Conservation (phyloP, 1,140 invertebrate species). For the Philaenus spumarius region DNA sequence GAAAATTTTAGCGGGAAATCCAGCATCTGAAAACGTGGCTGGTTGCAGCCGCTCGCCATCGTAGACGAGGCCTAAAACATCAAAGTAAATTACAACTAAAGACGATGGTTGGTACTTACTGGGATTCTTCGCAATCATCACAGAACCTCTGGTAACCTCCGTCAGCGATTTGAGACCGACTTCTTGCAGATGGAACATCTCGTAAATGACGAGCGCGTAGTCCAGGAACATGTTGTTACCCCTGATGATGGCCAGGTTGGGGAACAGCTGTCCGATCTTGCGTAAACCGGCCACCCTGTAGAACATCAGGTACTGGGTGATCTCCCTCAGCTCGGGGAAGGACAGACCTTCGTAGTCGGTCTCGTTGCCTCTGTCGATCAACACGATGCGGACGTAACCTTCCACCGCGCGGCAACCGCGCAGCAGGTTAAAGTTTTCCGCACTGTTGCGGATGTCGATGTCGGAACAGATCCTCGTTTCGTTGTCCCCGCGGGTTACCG, state of each 20-base stretch:
- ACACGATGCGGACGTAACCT: constrained; percentile 71
- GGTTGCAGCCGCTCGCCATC: no score
- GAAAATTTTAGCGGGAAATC: no score
- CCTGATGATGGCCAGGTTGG: constrained; percentile 87
- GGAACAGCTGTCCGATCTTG: constrained; percentile 78
- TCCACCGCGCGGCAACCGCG: constrained; percentile 79
- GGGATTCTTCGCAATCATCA: constrained; percentile 81
- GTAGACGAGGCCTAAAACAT: no score
- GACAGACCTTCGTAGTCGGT: constrained; percentile 47
- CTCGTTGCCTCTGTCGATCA: constrained; percentile 52
- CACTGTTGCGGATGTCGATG: constrained; percentile 73
- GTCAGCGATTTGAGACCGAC: constrained; percentile 76
- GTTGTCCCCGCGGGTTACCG: no score
- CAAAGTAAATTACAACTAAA: no score
- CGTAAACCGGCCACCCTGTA: constrained; percentile 67
- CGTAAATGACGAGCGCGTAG: constrained; percentile 78
- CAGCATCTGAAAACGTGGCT: no score
- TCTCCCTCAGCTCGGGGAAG: constrained; percentile 61
- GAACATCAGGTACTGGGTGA: constrained; percentile 58
- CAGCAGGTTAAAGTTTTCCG: constrained; percentile 57
- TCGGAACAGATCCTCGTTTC: constrained; percentile 52
- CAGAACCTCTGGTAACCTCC: constrained; percentile 70
- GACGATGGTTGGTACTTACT: no score
- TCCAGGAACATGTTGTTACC: constrained; percentile 76
- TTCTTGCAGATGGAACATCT: constrained; percentile 59